phyloP scores from a whole-genome alignment of 2,113 vertebrate species.

The Mobula birostris region DNA sequence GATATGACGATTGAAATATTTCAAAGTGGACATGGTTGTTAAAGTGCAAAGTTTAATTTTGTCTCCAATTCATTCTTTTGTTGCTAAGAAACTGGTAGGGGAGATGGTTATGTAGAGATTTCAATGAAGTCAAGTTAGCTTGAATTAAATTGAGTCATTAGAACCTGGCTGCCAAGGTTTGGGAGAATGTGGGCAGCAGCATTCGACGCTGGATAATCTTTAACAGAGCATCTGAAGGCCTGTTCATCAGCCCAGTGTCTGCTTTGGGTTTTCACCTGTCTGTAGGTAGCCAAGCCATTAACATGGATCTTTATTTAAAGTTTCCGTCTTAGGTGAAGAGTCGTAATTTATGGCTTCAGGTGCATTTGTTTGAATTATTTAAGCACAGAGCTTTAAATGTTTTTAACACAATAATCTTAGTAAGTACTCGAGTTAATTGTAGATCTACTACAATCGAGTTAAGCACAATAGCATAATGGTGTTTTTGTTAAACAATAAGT shows the following conservation, averaged over 20 bases:
- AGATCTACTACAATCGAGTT: background rate
- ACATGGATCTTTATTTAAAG: background rate
- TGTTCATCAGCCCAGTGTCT: slow-evolving; percentile 52
- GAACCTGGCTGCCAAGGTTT: slow-evolving; percentile 42
- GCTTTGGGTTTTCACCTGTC: slow-evolving; percentile 50
- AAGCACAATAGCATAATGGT: background rate
- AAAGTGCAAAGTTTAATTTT: background rate
- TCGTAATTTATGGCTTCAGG: background rate
- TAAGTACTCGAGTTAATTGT: background rate
- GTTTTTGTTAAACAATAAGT: background rate
- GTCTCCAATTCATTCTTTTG: slow-evolving; percentile 9
- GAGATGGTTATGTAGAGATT: background rate
- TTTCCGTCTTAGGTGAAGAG: background rate
- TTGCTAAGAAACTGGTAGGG: background rate
- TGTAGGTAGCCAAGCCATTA: slow-evolving; percentile 40
- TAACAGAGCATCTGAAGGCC: slow-evolving; percentile 55
- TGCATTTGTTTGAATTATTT: background rate
- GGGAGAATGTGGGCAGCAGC: slow-evolving; percentile 61
- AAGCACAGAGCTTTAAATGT: background rate
- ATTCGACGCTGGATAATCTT: slow-evolving; percentile 55
- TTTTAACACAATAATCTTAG: background rate
- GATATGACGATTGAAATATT: background rate
- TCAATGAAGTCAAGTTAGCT: background rate
- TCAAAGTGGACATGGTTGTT: background rate
- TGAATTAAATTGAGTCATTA: slow-evolving; percentile 12